Base-by-base conservation (phyloP, 2,113 vertebrate species). In the Formicarius rufipectus region DNA sequence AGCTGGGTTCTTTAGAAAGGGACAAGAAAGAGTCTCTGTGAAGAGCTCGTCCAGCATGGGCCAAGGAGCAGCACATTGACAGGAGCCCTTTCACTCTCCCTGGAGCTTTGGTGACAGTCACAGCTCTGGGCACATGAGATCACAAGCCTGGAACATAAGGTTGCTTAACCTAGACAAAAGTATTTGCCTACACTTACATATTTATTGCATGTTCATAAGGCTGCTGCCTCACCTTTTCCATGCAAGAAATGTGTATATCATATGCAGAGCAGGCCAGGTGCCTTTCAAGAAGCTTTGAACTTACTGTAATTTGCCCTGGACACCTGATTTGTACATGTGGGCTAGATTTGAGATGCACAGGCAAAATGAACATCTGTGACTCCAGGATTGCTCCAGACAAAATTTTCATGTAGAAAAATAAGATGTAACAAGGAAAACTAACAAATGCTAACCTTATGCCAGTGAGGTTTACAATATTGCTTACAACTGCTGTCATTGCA, bases 241-340 rank as follows among this genome's bases (percentile, higher is more conserved):
- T 22, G 59, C 53, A 87, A 72, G 50, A 80, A 91, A 88, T 40
- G 14, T 64, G 49, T 52, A 52, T 53, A 30, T 31, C 78, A 83
- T 58, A 39, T 50, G 55, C n/a, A 58, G 25, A 53, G 37, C 28
- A 58, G 33, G 50, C 49, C 67, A 92, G 68, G 79, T 77, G 42
- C 59, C 72, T 77, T n/a, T 59, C 76, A 92, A 67, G 88, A 71
- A 71, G 23, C 72, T 93, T 95, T 93, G 53, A 94, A 93, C 14
- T 90, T 73, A 20, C 0, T 66, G 58, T 40, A 62, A 50, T 83
- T 88, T 95, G 63, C 30, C 59, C 75, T 27, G 17, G 25, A 73
- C n/a, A 80, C 28, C n/a, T 49, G 62, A 83, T 44, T 47, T 74
- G 45, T 81, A 35, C 23, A 68, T n/a, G 69, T 67, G 52, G 12